Evolutionary conservation across 2,797 vertebrate species (phyloP), one percentile per base, ranked within the genome.

Genomic region (Melanogrammus aeglefinus): DNA sequence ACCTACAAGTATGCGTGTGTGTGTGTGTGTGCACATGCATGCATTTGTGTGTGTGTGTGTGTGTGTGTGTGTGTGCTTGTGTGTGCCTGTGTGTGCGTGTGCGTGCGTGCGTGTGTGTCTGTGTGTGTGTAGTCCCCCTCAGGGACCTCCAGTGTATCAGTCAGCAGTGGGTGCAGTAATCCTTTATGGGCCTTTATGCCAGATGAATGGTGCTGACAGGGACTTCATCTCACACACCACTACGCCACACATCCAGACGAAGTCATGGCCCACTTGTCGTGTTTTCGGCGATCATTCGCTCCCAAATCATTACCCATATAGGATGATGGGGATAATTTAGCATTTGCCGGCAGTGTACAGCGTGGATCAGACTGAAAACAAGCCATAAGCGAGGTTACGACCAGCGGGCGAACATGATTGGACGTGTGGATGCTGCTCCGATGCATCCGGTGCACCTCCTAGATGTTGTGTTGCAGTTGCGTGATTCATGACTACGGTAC

Each of bases 191-290:
- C n/a, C 57, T 63, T 63, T 63, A 63, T 63, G 91, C 81, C 79
- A 90, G 92, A 94, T 92, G 91, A 92, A 93, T 93, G 85, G 81
- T 81, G 83, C 88, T 83, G 89, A 88, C 88, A 88, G 76, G 79
- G 90, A 91, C 86, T 87, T 92, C 88, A 91, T 91, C 91, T 87
- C 78, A 88, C 87, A 13, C 69, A 31, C n/a, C 6, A 24, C 69
- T 16, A 33, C 29, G 14, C 85, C 74, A 77, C 82, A 80, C 77
- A 80, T 81, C 81, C 78, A 78, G 41, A 63, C 77, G 72, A 81
- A 81, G 85, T 83, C 84, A 84, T 4, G 12, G 69, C 75, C 76
- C 57, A 12, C 24, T 7, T 71, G 24, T 71, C 69, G 7, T n/a
- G 57, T 63, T 63, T 51, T 51, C 47, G 57, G 21, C 57, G 21